Evolutionary conservation across 2,888 invertebrate species (phyloP).

Genomic region (Salpingus planirostris): DNA sequence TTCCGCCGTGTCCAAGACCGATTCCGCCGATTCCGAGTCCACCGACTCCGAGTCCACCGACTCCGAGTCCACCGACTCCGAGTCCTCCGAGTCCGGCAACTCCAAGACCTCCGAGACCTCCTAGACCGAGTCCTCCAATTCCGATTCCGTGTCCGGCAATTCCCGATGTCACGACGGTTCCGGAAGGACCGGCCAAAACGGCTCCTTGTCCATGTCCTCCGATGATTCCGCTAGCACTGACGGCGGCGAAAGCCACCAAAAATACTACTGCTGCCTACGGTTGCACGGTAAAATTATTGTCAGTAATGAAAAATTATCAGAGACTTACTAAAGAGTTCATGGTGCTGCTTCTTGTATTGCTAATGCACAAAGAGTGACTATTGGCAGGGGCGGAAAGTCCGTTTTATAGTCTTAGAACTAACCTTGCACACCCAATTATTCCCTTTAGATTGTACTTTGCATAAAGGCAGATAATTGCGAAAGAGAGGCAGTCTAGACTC

Average conservation of each 20-base stretch:
- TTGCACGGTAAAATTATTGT: too few relatives aligned
- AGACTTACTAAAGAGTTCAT: constrained; percentile 17
- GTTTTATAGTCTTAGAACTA: too few relatives aligned
- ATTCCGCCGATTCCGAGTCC: constrained; percentile 4
- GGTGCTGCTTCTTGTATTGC: constrained; percentile 1
- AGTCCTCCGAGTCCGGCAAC: constrained; percentile 1
- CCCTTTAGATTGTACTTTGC: too few relatives aligned
- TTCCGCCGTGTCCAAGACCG: constrained; percentile 4
- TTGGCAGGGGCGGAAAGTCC: neutral
- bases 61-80: constrained; percentile 4
- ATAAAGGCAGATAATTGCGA: too few relatives aligned
- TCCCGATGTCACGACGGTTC: constrained; percentile 7
- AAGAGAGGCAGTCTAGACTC: too few relatives aligned
- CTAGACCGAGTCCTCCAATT: constrained; percentile 2
- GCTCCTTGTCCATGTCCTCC: constrained; percentile 7
- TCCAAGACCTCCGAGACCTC: constrained; percentile 2
- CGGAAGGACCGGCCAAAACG: constrained; percentile 9
- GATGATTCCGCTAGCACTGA: constrained; percentile 7
- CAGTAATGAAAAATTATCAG: too few relatives aligned
- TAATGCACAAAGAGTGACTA: neutral
- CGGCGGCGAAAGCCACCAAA: constrained; percentile 9
- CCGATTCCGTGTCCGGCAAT: constrained; percentile 3
- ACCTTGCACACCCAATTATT: too few relatives aligned
- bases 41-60: neutral
- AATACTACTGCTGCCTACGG: constrained; percentile 8